phyloP scores from a whole-genome alignment of 30 jellyfish, hydroid and myxozoan species.

The Aurelia aurita complex sp. Pacific region DNA sequence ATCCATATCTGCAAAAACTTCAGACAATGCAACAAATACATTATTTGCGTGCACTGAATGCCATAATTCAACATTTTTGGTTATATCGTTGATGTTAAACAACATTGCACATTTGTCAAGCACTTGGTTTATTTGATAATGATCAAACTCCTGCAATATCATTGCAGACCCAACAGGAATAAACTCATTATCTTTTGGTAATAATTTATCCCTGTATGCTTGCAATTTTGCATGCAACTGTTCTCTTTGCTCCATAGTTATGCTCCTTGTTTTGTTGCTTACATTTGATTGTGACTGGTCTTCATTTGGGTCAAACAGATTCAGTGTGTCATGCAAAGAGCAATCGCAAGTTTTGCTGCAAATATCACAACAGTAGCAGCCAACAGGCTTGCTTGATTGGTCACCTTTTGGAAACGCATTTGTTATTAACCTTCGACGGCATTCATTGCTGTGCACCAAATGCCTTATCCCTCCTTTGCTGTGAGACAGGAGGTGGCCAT shows the following conservation, averaged over 20 bases:
- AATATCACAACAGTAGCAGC: too few relatives aligned
- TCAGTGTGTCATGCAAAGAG: too few relatives aligned
- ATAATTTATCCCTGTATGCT: neutral
- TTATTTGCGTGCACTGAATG: constrained; percentile 7
- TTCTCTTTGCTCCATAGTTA: neutral
- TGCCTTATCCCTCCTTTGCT: too few relatives aligned
- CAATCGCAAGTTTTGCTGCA: too few relatives aligned
- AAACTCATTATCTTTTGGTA: neutral
- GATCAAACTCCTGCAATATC: neutral
- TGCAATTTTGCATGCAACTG: neutral
- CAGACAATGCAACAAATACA: constrained; percentile 15
- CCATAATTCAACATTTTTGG: constrained; percentile 14
- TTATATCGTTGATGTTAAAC: neutral
- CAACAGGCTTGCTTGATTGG: too few relatives aligned
- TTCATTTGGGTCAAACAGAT: too few relatives aligned
- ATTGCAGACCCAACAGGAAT: neutral
- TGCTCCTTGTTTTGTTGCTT: too few relatives aligned
- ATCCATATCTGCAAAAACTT: constrained; percentile 12
- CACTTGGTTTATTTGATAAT: constrained; percentile 26
- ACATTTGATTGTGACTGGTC: too few relatives aligned
- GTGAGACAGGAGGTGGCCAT: too few relatives aligned
- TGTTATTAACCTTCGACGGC: too few relatives aligned
- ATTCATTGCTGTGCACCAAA: too few relatives aligned
- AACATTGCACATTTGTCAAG: constrained; percentile 1
- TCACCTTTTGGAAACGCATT: too few relatives aligned